Evolutionary conservation across 1,140 invertebrate genomes (phyloP).

Genomic region (Pogonognathellus flavescens): DNA sequence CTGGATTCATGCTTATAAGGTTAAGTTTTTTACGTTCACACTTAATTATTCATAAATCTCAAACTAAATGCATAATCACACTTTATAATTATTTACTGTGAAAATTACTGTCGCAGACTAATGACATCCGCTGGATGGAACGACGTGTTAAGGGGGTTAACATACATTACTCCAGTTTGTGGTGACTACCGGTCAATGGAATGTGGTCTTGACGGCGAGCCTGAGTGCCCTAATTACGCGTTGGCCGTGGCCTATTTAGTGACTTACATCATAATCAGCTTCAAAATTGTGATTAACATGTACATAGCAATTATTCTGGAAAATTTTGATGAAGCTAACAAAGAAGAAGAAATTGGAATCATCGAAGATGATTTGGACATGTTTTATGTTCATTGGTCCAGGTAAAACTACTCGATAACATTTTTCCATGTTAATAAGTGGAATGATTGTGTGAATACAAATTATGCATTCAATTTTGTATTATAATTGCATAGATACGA

Average conservation of each 20-base stretch:
- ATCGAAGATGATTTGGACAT: slow-evolving; percentile 97
- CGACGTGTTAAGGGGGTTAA: slow-evolving; percentile 89
- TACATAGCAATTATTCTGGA: slow-evolving; percentile 98
- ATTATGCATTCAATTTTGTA: not conserved
- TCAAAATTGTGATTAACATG: slow-evolving; percentile 98
- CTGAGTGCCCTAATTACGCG: slow-evolving; percentile 41
- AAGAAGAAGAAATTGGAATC: slow-evolving; percentile 95
- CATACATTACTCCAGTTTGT: slow-evolving; percentile 89
- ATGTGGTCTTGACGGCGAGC: slow-evolving; percentile 59
- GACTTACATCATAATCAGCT: slow-evolving; percentile 95
- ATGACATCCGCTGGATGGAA: slow-evolving; percentile 96
- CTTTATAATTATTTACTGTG: too few species aligned
- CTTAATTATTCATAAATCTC: too few species aligned
- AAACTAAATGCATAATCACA: too few species aligned
- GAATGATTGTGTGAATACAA: not conserved
- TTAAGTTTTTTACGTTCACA: too few species aligned
- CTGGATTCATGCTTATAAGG: slow-evolving; percentile 92
- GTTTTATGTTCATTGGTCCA: slow-evolving; percentile 97
- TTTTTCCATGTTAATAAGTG: too few species aligned
- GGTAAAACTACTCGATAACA: slow-evolving; percentile 73
- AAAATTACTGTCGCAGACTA: slow-evolving; percentile 77
- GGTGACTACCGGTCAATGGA: slow-evolving; percentile 71
- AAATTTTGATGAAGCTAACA: slow-evolving; percentile 97
- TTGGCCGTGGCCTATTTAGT: slow-evolving; percentile 93
- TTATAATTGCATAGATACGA: slow-evolving; percentile 90